These are phyloP conservation scores for Shargacucullia verbasci DNA, from an alignment of 2,888 invertebrate species.

Conservation along the genomic window DNA sequence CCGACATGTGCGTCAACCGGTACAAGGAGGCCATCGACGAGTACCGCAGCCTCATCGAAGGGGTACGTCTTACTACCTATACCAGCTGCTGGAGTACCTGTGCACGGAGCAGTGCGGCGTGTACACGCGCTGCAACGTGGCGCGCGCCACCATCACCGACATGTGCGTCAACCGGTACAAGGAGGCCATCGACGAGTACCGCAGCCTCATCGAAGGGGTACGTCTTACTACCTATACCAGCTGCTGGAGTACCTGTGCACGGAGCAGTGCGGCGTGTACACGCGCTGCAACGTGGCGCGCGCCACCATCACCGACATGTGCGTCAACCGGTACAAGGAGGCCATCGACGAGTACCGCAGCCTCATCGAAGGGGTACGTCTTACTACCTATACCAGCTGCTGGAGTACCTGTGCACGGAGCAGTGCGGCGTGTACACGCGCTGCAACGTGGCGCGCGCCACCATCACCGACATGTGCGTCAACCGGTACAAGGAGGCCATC, in stretches of 20 bases:
- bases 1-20: constrained; percentile 96
- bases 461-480: constrained; percentile 96
- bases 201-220: constrained; percentile 91
- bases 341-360: constrained; percentile 95
- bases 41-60: constrained; percentile 92
- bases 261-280: constrained; percentile 96
- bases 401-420: constrained; percentile 96
- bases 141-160: constrained; percentile 97
- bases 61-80: too few relatives aligned
- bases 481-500: constrained; percentile 92
- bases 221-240: too few relatives aligned
- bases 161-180: constrained; percentile 93
- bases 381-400: too few relatives aligned
- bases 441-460: constrained; percentile 97
- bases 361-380: constrained; percentile 91
- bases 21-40: constrained; percentile 94
- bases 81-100: constrained; percentile 95
- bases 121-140: constrained; percentile 96
- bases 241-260: constrained; percentile 96
- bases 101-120: constrained; percentile 97
- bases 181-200: constrained; percentile 96
- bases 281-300: constrained; percentile 96
- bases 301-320: constrained; percentile 97
- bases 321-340: constrained; percentile 93
- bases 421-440: constrained; percentile 95